Evolutionary conservation across 2,797 vertebrate species (phyloP).

Genomic region (Lacerta bilineata): DNA sequence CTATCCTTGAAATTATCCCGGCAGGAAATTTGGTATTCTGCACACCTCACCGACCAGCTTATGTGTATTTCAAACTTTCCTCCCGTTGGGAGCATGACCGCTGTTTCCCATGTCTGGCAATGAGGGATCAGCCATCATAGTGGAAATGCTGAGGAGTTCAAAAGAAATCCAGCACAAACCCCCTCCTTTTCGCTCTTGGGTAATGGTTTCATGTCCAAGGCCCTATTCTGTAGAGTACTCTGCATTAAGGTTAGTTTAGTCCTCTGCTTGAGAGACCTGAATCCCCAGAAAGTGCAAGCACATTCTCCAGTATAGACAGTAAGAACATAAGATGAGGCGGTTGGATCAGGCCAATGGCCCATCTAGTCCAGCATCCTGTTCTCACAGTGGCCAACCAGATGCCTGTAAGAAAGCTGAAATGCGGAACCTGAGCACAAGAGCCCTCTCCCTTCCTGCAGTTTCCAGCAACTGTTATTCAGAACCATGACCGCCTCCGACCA

Average conservation of each 20-base stretch:
- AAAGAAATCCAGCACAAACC: background rate
- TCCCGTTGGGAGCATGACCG: background rate
- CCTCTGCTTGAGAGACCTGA: background rate
- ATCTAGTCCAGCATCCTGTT: too few relatives aligned
- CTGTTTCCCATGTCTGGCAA: background rate
- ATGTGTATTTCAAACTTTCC: background rate
- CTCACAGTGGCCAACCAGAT: too few relatives aligned
- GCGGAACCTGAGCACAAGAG: too few relatives aligned
- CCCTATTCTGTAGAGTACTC: background rate
- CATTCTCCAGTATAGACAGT: background rate
- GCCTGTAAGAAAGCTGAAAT: too few relatives aligned
- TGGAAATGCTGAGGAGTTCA: background rate
- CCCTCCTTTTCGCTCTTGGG: background rate
- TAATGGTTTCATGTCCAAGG: background rate
- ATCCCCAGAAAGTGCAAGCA: background rate
- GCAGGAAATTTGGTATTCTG: background rate
- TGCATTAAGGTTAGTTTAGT: background rate
- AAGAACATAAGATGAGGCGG: too few relatives aligned
- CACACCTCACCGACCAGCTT: background rate
- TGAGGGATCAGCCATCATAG: background rate
- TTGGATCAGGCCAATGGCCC: too few relatives aligned
- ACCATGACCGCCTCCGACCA: too few relatives aligned
- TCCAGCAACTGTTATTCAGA: too few relatives aligned
- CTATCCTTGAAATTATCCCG: background rate
- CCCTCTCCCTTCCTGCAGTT: too few relatives aligned